Evolutionary conservation across 2,888 invertebrate genomes (phyloP), one percentile per base, ranked within the genome.

Genomic region (Panopea generosa): DNA sequence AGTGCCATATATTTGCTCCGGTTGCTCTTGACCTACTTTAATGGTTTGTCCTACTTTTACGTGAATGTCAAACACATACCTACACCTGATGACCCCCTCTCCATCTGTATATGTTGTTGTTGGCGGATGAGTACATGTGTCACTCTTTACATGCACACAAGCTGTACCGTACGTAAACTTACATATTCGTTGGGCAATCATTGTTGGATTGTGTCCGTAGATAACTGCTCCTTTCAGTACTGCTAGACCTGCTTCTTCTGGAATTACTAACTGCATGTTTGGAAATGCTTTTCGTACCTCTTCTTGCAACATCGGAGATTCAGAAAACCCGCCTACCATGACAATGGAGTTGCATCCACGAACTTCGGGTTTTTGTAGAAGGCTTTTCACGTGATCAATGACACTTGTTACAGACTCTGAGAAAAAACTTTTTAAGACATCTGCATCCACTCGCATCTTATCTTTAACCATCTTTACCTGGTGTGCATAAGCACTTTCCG

Each of bases 191-290:
- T 53, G 26, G 2, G 53, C 26, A 27, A 53, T 53, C n/a, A 27
- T 53, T 9, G 20, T 53, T 18, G 53, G 53, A 3, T 27, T 3
- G 26, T 53, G 53, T 2, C 72, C 72, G 66, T 60, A 72, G 1
- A 72, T 66, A 16, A 72, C 72, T 20, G 70, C 76, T 2, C 76
- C 76, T 33, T 76, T 76, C 29, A 76, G 52, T 2, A 76, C 70
- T 20, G 70, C 66, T 27, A 77, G n/a, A 27, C 55, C 55, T 9
- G 55, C 33, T 11, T n/a, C 38, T n/a, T 55, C 55, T n/a, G 55
- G 55, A 33, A 55, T 55, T 7, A 55, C 16, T 18, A 55, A 29
- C 7, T 55, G 26, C 14, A 27, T 20, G n/a, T 53, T 27, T 24
- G 53, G 11, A 7, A 53, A 53, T 27, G 2, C 3, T 16, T 27